Base-by-base conservation (phyloP, 2,797 vertebrate genomes). In the Triplophysa bombifrons region DNA sequence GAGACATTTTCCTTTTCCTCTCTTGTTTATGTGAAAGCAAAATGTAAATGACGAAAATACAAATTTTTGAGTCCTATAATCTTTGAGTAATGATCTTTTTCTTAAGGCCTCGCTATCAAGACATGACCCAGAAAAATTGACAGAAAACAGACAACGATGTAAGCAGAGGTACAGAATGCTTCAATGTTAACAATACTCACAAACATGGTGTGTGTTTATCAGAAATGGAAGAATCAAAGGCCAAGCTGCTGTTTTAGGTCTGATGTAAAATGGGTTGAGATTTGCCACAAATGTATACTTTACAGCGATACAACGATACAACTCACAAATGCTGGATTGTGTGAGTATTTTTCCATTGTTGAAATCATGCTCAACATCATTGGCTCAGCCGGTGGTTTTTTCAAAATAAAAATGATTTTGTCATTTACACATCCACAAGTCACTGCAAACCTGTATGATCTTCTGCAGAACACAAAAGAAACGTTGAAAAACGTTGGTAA, bases 191-290 rank as follows among this genome's bases (percentile, higher is more conserved):
- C 85, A 89, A 83, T 82, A 84, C 74, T 75, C 16, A 46, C 30
- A 84, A 77, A 65, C 83, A 38, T 61, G 81, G 81, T 89, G 75
- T 88, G 58, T 81, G 50, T 87, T 88, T 85, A 90, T 91, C 86
- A 84, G 82, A 63, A 88, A 58, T 60, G 80, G 84, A 84, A 74
- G 67, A 76, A 58, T 82, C 84, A 83, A 88, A 90, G 87, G 88
- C 86, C 85, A 84, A 38, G 67, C 61, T 85, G 82, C 87, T 89
- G 80, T 87, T 91, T 88, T 83, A 88, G 85, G 86, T 76, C 73
- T 91, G 86, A 88, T 86, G 81, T 87, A 87, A 27, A 27, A 89
- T 80, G 56, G 78, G 17, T 16, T 58, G 77, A 7, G 64, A 82
- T 84, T 86, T 82, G 76, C 67, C 22, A 83, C 22, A 83, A 87